Evolutionary conservation across 1,140 invertebrate genomes (phyloP).

Genomic region (Drosophila azteca): DNA sequence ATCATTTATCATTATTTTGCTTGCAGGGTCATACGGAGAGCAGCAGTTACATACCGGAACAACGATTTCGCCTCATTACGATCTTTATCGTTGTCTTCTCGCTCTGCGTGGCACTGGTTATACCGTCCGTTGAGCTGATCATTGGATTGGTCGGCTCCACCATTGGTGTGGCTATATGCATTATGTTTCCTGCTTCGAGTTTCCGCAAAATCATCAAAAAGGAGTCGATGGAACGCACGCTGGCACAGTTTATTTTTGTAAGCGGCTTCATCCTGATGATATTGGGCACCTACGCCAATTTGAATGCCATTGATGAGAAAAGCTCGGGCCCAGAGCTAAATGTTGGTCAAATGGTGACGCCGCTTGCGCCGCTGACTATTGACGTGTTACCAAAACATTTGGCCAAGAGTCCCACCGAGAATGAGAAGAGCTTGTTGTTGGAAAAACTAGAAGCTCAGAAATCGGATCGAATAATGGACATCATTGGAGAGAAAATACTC

Average conservation of each 20-base stretch:
- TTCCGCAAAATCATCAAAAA: slow-evolving; percentile 89
- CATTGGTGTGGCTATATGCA: slow-evolving; percentile 96
- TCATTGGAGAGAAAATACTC: slow-evolving; percentile 5
- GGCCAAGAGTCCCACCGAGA: slow-evolving; percentile 25
- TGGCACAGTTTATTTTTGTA: slow-evolving; percentile 90
- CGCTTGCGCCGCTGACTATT: slow-evolving; percentile 61
- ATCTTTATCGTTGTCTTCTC: slow-evolving; percentile 90
- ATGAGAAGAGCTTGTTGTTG: slow-evolving; percentile 23
- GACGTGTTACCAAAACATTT: slow-evolving; percentile 62
- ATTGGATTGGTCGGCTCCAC: slow-evolving; percentile 96
- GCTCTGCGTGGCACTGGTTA: slow-evolving; percentile 89
- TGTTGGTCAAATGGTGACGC: slow-evolving; percentile 51
- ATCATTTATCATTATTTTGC: background rate
- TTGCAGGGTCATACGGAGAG: slow-evolving; percentile 77
- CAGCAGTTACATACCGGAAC: slow-evolving; percentile 88
- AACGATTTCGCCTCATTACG: slow-evolving; percentile 91
- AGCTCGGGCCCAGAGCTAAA: slow-evolving; percentile 79
- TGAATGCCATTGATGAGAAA: slow-evolving; percentile 89
- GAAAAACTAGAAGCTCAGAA: slow-evolving; percentile 37
- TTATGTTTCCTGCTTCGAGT: slow-evolving; percentile 94
- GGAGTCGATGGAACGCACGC: slow-evolving; percentile 89
- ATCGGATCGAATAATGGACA: slow-evolving; percentile 8
- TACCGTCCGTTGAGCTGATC: slow-evolving; percentile 96
- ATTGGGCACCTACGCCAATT: slow-evolving; percentile 93
- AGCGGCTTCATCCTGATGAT: slow-evolving; percentile 92